Conservation (phyloP, 2,113 vertebrate species). For the Mesocricetus auratus region DNA sequence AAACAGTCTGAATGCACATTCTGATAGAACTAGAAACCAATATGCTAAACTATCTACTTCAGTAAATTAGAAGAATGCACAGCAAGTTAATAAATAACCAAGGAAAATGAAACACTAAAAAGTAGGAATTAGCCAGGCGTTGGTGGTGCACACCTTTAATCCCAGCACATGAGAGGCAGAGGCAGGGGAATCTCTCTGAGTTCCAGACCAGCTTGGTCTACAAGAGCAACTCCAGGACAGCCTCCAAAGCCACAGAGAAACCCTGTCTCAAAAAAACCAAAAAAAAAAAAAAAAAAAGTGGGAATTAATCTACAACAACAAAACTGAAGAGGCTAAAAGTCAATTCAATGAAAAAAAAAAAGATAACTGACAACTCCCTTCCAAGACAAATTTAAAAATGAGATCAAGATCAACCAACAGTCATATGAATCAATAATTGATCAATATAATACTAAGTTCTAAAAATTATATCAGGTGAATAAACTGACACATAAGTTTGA, state of each 20-base stretch:
- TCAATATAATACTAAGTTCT: constrained; percentile 20
- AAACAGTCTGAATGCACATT: neutral
- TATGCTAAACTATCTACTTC: neutral
- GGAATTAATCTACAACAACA: neutral
- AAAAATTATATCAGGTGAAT: constrained; percentile 12
- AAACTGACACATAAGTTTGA: neutral
- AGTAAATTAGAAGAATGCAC: neutral
- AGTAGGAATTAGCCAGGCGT: constrained; percentile 5
- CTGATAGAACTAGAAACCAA: neutral
- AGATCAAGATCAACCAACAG: neutral
- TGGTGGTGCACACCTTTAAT: no score
- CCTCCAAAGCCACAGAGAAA: no score
- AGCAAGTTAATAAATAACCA: constrained; percentile 16
- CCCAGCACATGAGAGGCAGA: no score
- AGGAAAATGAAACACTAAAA: constrained; percentile 26
- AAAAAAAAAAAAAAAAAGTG: no score
- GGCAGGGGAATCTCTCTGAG: no score
- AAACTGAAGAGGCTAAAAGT: constrained; percentile 33
- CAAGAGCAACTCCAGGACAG: no score
- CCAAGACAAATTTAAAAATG: neutral
- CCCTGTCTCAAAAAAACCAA: no score
- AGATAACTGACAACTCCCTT: neutral
- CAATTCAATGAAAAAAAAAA: constrained; percentile 36
- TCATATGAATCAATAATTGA: constrained; percentile 1
- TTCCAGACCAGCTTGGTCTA: no score